Conservation (phyloP, 2,797 vertebrate genomes). For the Anas bernieri region DNA sequence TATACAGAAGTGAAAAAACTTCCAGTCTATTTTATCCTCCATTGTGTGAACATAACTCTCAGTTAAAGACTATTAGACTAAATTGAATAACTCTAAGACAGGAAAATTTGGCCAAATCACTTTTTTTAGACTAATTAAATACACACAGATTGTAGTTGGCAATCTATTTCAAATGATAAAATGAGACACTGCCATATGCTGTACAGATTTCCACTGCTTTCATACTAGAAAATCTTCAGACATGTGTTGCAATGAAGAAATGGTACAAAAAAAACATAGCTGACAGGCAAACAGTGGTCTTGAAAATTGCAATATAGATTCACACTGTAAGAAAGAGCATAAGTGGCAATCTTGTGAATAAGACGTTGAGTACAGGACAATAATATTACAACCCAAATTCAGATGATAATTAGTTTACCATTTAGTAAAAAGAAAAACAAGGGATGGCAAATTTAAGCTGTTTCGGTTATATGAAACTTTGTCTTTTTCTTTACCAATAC, state of each 20-base stretch:
- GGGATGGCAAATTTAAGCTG: background rate
- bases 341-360: background rate
- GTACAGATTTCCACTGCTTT: background rate
- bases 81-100: constrained; percentile 74
- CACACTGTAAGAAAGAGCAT: rapidly evolving
- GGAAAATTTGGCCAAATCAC: constrained; percentile 64
- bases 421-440: background rate
- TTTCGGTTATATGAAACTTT: background rate
- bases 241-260: background rate
- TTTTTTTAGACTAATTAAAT: constrained; percentile 69
- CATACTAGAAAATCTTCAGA: background rate
- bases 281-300: background rate
- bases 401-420: background rate
- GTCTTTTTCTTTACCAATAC: background rate
- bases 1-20: background rate
- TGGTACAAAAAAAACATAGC: background rate
- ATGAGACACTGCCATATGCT: background rate
- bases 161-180: constrained; percentile 50
- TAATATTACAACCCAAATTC: background rate
- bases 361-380: rapidly evolving
- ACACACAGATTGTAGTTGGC: constrained; percentile 1
- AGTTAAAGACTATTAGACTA: constrained; percentile 77
- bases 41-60: constrained; percentile 72
- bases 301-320: background rate
- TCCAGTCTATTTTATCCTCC: constrained; percentile 66